Evolutionary conservation across 2,113 vertebrate genomes (phyloP), one percentile per base, ranked within the genome.

Genomic region (Balaeniceps rex): DNA sequence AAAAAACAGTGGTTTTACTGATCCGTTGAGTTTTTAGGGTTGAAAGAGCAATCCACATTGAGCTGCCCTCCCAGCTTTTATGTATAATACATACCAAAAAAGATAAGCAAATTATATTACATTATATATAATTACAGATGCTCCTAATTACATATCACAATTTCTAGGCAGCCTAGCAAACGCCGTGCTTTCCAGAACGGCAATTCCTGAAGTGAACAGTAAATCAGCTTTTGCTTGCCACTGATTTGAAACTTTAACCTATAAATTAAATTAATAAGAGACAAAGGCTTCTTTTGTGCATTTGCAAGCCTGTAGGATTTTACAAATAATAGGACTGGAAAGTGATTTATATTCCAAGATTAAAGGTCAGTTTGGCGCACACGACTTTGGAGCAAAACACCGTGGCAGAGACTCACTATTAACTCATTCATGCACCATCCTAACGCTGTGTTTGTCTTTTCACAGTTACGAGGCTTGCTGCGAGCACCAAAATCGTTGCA

Each of bases 261-360:
- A 97, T 96, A 98, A 97, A 97, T 97, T 97, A 97, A 97, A 97
- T 97, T 95, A 98, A 92, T 82, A 82, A 65, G 69, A 97, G 96
- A 98, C 98, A 98, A 98, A 98, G 97, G 93, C 93, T 94, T 17
- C 98, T 97, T 97, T 97, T 97, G 94, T 97, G 96, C 87, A 19
- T 83, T 95, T 22, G 60, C 44, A 65, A 97, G 96, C 97, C 97
- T 97, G 96, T 87, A 97, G 97, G 95, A 98, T 98, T 98, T 98
- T 96, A 96, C 97, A 72, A 97, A 97, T 97, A 97, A 97, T 88
- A 95, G 97, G 95, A 96, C 94, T 96, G 97, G 97, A 97, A 98
- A 97, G 97, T 98, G 98, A 98, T 98, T 98, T 98, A 98, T 97
- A 96, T 89, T 96, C 96, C 91, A 49, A 94, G 97, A 97, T 97